phyloP scores from a whole-genome alignment of 2,797 vertebrate species.

The Hoplostethus mediterraneus region DNA sequence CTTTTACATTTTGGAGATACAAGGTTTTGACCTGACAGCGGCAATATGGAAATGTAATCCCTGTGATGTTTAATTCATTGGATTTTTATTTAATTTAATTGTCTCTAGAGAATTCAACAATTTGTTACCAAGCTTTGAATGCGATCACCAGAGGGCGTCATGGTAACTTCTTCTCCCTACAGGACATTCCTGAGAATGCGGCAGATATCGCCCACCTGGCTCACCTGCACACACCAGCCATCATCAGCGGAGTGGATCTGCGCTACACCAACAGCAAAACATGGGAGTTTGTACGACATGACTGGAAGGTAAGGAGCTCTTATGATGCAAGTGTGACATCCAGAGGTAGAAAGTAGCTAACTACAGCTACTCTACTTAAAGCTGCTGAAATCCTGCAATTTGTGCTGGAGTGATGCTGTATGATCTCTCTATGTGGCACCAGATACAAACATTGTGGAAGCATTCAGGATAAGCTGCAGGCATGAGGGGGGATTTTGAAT shows the following conservation, averaged over 20 bases:
- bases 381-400: too few relatives aligned
- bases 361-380: too few relatives aligned
- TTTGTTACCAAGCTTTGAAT: not conserved
- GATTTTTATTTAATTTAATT: not conserved
- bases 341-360: not conserved
- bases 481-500: too few relatives aligned
- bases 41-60: too few relatives aligned
- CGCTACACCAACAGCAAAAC: constrained; percentile 83
- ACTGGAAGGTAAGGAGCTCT: constrained; percentile 85
- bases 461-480: too few relatives aligned
- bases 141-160: not conserved
- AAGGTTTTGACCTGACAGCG: too few relatives aligned
- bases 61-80: too few relatives aligned
- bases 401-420: too few relatives aligned
- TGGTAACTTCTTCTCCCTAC: not conserved
- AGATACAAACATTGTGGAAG: too few relatives aligned
- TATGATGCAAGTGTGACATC: not conserved
- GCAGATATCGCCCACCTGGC: constrained; percentile 85
- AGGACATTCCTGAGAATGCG: constrained; percentile 92
- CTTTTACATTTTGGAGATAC: too few relatives aligned
- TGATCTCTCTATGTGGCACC: too few relatives aligned
- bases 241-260: constrained; percentile 84
- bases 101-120: too few relatives aligned
- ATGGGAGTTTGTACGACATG: constrained; percentile 86
- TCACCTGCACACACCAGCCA: constrained; percentile 84